Conservation (phyloP, 2,888 invertebrate species). For the Agrochola litura region DNA sequence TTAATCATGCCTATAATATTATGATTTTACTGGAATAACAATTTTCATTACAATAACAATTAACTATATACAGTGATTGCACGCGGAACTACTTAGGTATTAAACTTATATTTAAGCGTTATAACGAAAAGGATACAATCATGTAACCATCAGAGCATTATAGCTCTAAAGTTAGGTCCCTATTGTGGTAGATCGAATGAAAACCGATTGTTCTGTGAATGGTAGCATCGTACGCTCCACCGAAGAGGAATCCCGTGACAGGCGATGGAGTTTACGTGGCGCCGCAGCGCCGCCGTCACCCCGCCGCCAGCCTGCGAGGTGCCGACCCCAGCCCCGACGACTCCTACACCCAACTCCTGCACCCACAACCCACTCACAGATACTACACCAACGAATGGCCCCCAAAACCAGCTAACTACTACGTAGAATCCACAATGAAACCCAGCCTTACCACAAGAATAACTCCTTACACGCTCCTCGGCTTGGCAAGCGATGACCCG, state of each 20-base stretch:
- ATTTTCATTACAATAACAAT: conserved; percentile 29
- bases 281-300: conserved; percentile 88
- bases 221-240: conserved; percentile 87
- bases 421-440: conserved; percentile 83
- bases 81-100: conserved; percentile 25
- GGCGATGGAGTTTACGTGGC: conserved; percentile 91
- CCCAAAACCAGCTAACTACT: conserved; percentile 85
- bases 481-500: conserved; percentile 84
- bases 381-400: conserved; percentile 85
- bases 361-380: conserved; percentile 85
- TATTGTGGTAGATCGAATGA: conserved; percentile 78
- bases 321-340: conserved; percentile 81
- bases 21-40: conserved; percentile 35
- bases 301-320: conserved; percentile 88
- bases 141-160: conserved; percentile 20
- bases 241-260: conserved; percentile 92
- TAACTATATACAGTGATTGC: conserved; percentile 30
- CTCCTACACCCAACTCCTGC: conserved; percentile 76
- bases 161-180: conserved; percentile 37
- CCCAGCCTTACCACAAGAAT: conserved; percentile 74
- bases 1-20: conserved; percentile 10
- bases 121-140: conserved; percentile 20
- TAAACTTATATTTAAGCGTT: conserved; percentile 37
- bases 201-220: conserved; percentile 88
- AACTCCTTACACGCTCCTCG: conserved; percentile 85